Percentiles rank a stretch among this genome's conserved stretches.
Conservation (phyloP, 2,797 vertebrate genomes). For the Danio aesculapii region DNA sequence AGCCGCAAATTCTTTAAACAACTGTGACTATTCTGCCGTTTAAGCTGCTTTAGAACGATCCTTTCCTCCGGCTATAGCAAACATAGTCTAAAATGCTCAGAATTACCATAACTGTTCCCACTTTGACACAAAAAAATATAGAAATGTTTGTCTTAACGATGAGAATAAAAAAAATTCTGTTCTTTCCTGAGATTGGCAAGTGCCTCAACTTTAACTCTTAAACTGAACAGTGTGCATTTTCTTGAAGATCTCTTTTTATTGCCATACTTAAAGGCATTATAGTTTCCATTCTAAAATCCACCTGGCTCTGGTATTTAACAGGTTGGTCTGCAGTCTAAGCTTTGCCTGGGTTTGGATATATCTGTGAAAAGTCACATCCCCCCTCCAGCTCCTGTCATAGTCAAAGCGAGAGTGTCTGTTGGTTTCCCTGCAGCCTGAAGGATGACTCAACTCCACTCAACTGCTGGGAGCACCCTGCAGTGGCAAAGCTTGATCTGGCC, state of each 20-base stretch:
- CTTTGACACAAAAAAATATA: constrained; percentile 11
- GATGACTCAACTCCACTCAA: constrained; percentile 58
- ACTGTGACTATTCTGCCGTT: neutral
- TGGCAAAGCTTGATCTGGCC: constrained; percentile 66
- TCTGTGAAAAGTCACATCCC: constrained; percentile 84
- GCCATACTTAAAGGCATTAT: constrained; percentile 59
- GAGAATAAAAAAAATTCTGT: neutral
- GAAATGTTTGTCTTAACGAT: constrained; percentile 8
- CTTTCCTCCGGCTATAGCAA: neutral
- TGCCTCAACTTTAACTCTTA: neutral
- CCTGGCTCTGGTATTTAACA: constrained; percentile 77
- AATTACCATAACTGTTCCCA: neutral
- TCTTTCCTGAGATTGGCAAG: too few species aligned
- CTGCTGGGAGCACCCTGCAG: constrained; percentile 63
- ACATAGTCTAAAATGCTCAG: neutral
- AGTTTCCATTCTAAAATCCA: constrained; percentile 66
- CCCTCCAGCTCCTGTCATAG: constrained; percentile 68
- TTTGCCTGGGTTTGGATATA: constrained; percentile 71
- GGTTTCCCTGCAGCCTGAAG: constrained; percentile 56
- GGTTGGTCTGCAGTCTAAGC: constrained; percentile 66
- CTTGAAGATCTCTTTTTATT: neutral
- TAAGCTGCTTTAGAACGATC: neutral
- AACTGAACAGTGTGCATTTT: neutral
- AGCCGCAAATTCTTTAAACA: neutral
- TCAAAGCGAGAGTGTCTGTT: constrained; percentile 76